A percentile compares a stretch with the other conserved stretches of the same genome.
phyloP scores from a whole-genome alignment of 2,113 vertebrate species.

The Dasyornis broadbenti region DNA sequence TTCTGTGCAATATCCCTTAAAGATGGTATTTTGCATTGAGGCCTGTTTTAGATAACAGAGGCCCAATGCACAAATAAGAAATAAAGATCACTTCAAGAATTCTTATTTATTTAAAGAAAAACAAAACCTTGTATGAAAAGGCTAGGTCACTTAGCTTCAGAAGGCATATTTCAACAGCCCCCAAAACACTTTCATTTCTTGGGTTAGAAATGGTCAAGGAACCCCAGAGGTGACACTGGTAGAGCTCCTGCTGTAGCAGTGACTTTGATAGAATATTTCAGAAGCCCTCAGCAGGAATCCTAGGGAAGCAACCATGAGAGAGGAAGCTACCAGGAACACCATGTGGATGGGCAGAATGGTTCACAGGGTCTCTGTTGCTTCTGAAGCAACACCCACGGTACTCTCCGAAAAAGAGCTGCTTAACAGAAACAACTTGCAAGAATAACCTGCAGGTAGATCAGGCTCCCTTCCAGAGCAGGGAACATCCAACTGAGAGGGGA shows the following conservation, averaged over 20 bases:
- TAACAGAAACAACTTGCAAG: background rate
- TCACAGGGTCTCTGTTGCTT: rapidly evolving
- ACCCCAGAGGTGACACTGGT: background rate
- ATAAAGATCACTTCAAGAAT: background rate
- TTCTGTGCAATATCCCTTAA: background rate
- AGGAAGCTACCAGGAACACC: background rate
- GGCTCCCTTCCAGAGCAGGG: background rate
- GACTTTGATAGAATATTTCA: rapidly evolving
- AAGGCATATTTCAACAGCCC: background rate
- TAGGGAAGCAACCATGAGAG: rapidly evolving
- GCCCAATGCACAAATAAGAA: background rate
- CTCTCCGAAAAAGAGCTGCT: background rate
- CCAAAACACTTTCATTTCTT: background rate
- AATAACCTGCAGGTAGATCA: background rate
- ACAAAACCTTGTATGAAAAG: background rate
- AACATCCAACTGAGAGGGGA: background rate
- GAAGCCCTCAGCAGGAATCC: background rate
- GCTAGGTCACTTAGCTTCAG: background rate
- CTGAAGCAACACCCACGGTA: background rate
- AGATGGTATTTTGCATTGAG: background rate
- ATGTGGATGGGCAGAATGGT: rapidly evolving
- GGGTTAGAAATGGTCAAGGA: background rate
- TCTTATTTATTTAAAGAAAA: background rate
- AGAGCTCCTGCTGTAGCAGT: background rate
- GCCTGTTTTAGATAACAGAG: background rate